Evolutionary conservation across 2,888 invertebrate genomes (phyloP), one percentile per base, ranked within the genome.

Genomic region (Oxyteleia sp.): DNA sequence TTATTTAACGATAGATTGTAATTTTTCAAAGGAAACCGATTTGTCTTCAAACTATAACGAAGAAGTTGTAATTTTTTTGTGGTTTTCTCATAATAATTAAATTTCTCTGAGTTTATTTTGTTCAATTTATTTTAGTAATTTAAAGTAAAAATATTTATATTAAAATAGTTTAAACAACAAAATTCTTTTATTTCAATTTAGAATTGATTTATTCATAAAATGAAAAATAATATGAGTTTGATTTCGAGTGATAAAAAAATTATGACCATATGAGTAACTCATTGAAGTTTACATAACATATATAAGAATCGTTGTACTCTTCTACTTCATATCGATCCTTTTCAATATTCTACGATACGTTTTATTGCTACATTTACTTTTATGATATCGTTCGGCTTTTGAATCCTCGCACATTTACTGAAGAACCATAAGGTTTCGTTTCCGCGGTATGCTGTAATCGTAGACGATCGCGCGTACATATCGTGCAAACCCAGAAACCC

Each of bases 331-430:
- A 82, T 84, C 84, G 85, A 85, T 82, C 72, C 85, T 82, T 83
- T 86, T 88, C 87, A 86, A 86, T 87, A 86, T 88, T 88, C 86
- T 82, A 80, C 84, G 86, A 83, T 86, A 88, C 85, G 84, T 87
- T 87, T 86, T 86, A 88, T 86, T 87, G 85, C 85, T 83, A 85
- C 86, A 87, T 88, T 88, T 87, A 88, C 88, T 89, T 87, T 87
- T 86, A 87, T 85, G 87, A 85, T 86, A 86, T 85, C 86, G 86
- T 80, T 86, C 72, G 76, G 86, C 86, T 86, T 86, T 87, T 83
- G 85, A 84, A 84, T 85, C 82, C 85, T 84, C 74, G 53, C 68
- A 84, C 83, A 83, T 79, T 85, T 86, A 84, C 85, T 82, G 75
- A 82, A 82, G 79, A 84, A 82, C 81, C 86, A 81, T 84, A 86